Evolutionary conservation across 1,140 invertebrate species (phyloP).

Genomic region (Lerema accius): DNA sequence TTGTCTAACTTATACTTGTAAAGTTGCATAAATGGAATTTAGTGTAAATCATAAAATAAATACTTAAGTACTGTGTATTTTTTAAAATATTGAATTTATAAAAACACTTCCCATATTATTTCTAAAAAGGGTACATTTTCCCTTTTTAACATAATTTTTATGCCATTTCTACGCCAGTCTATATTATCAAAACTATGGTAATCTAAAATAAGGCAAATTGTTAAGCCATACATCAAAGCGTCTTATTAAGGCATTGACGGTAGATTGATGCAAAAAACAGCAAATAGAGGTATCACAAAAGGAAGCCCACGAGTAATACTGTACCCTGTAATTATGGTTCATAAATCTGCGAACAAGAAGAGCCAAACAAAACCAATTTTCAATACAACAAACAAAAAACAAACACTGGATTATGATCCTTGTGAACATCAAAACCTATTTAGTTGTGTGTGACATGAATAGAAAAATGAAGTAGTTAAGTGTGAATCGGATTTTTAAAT

Average conservation of each 20-base stretch:
- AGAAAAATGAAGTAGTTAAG: conserved; percentile 10
- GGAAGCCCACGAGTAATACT: conserved; percentile 38
- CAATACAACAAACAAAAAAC: conserved; percentile 52
- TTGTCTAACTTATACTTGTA: too few relatives aligned
- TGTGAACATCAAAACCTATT: conserved; percentile 45
- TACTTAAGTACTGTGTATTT: too few relatives aligned
- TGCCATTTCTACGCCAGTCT: too few relatives aligned
- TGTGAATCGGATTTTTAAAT: too few relatives aligned
- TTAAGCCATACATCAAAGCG: conserved; percentile 46
- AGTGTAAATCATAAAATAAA: too few relatives aligned
- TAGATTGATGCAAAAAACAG: conserved; percentile 42
- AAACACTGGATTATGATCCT: conserved; percentile 41
- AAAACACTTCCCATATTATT: too few relatives aligned
- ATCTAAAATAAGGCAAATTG: conserved; percentile 43
- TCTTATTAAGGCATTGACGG: conserved; percentile 44
- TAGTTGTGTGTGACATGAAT: conserved; percentile 46
- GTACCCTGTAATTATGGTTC: conserved; percentile 62
- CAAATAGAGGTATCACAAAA: conserved; percentile 38
- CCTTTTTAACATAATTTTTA: too few relatives aligned
- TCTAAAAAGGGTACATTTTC: too few relatives aligned
- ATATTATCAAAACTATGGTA: too few relatives aligned
- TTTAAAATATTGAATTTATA: too few relatives aligned
- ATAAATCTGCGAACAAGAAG: conserved; percentile 58
- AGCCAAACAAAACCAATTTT: conserved; percentile 54
- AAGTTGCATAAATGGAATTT: too few relatives aligned